These are phyloP conservation scores for Belonocnema kinseyi DNA, from an alignment of 1,140 invertebrate genomes.

Conservation along the genomic window DNA sequence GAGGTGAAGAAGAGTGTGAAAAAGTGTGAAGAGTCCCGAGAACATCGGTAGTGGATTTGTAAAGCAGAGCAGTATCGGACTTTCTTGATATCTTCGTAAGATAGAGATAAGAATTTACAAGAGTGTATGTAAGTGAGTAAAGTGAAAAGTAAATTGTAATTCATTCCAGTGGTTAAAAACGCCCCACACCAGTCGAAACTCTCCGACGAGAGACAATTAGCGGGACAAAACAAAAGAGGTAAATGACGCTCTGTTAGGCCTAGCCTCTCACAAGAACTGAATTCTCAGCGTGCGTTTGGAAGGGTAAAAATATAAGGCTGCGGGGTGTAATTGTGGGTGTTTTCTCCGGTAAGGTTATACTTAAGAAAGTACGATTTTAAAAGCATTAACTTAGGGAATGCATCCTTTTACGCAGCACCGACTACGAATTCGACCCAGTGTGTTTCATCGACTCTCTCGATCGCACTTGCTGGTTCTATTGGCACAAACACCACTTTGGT, in stretches of 20 bases:
- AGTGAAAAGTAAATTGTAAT: slow-evolving; percentile 64
- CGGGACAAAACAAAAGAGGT: slow-evolving; percentile 26
- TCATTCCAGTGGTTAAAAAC: slow-evolving; percentile 66
- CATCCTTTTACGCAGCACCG: not conserved
- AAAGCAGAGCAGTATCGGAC: slow-evolving; percentile 54
- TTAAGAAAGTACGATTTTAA: slow-evolving; percentile 2
- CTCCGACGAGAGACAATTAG: slow-evolving; percentile 24
- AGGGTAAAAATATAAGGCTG: not conserved
- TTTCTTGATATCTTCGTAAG: slow-evolving; percentile 56
- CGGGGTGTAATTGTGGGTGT: slow-evolving; percentile 19
- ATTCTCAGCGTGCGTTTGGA: slow-evolving; percentile 46
- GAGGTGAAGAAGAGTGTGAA: slow-evolving; percentile 26
- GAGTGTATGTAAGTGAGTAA: slow-evolving; percentile 68
- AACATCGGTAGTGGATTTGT: slow-evolving; percentile 58
- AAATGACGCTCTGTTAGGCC: slow-evolving; percentile 48
- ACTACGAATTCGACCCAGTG: slow-evolving; percentile 14
- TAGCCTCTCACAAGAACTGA: slow-evolving; percentile 49
- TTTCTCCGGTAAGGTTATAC: slow-evolving; percentile 24
- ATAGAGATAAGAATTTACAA: slow-evolving; percentile 62
- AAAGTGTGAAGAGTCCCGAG: slow-evolving; percentile 37
- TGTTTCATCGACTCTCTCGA: slow-evolving; percentile 18
- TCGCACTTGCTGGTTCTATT: slow-evolving; percentile 2
- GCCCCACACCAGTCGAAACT: slow-evolving; percentile 50
- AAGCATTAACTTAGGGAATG: not conserved
- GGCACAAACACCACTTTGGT: not conserved